Percentiles rank a stretch among this genome's conserved stretches.
Conservation (phyloP, 1,140 invertebrate genomes). For the Epicauta chinensis region DNA sequence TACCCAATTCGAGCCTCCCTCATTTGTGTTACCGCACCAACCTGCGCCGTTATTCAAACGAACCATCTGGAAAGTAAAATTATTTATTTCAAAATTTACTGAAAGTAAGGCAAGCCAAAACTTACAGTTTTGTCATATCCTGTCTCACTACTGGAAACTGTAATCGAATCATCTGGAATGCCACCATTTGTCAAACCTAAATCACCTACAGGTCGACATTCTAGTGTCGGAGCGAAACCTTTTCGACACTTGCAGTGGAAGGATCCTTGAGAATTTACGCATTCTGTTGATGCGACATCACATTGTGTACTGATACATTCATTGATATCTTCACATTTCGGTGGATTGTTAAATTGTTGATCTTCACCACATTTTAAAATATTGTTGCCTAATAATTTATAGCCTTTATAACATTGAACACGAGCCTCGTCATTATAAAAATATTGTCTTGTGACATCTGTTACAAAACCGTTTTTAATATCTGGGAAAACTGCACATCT, state of each 20-base stretch:
- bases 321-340: conserved; percentile 87
- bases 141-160: conserved; percentile 72
- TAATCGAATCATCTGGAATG: conserved; percentile 83
- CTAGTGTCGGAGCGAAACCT: conserved; percentile 80
- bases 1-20: conserved; percentile 83
- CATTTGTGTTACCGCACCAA: conserved; percentile 83
- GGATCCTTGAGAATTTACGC: conserved; percentile 83
- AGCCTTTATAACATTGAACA: conserved; percentile 89
- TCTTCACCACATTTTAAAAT: conserved; percentile 82
- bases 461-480: conserved; percentile 78
- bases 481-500: conserved; percentile 76
- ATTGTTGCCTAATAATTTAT: conserved; percentile 75
- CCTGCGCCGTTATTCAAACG: conserved; percentile 74
- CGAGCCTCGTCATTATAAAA: conserved; percentile 86
- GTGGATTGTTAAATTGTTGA: conserved; percentile 77
- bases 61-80: conserved; percentile 54
- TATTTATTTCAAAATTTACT: background rate
- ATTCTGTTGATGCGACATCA: conserved; percentile 84
- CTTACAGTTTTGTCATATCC: conserved; percentile 76
- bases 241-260: conserved; percentile 85
- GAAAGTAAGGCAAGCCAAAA: conserved; percentile 8
- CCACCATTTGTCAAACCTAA: conserved; percentile 83
- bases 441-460: conserved; percentile 67
- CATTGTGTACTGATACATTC: conserved; percentile 87
- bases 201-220: conserved; percentile 83